Percentiles rank a stretch among this genome's conserved stretches.
Evolutionary conservation across 2,113 vertebrate species (phyloP).

Genomic region (Tragelaphus scriptus): DNA sequence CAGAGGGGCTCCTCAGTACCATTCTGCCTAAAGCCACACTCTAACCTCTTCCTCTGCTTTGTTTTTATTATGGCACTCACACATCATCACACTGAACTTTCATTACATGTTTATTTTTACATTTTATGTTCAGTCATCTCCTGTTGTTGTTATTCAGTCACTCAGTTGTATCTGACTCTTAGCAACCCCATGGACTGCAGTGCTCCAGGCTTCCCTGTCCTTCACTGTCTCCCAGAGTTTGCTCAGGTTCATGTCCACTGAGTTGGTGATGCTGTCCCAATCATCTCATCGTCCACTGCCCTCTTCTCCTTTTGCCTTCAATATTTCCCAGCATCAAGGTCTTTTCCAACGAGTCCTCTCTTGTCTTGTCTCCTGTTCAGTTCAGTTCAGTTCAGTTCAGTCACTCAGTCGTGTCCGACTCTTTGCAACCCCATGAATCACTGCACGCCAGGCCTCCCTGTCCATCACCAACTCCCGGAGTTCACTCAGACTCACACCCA

Average conservation of each 20-base stretch:
- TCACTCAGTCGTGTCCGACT: no score
- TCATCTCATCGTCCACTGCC: not conserved
- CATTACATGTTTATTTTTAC: not conserved
- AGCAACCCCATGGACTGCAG: not conserved
- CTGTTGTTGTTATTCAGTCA: not conserved
- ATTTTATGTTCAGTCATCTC: not conserved
- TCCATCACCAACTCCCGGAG: no score
- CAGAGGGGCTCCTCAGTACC: no score
- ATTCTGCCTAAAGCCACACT: not conserved
- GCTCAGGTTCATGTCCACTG: not conserved
- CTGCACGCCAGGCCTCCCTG: no score
- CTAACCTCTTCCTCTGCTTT: not conserved
- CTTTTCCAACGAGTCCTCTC: not conserved
- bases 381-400: no score
- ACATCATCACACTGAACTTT: not conserved
- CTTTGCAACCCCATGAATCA: no score
- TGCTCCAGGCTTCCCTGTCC: not conserved
- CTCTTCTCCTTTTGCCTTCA: not conserved
- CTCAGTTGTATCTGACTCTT: not conserved
- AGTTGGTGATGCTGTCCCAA: not conserved
- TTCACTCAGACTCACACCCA: no score
- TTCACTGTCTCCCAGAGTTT: not conserved
- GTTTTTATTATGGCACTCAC: not conserved
- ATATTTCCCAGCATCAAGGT: not conserved
- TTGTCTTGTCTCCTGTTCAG: not conserved